Evolutionary conservation across 2,888 invertebrate species (phyloP).

Genomic region (Zaprionus bogoriensis): DNA sequence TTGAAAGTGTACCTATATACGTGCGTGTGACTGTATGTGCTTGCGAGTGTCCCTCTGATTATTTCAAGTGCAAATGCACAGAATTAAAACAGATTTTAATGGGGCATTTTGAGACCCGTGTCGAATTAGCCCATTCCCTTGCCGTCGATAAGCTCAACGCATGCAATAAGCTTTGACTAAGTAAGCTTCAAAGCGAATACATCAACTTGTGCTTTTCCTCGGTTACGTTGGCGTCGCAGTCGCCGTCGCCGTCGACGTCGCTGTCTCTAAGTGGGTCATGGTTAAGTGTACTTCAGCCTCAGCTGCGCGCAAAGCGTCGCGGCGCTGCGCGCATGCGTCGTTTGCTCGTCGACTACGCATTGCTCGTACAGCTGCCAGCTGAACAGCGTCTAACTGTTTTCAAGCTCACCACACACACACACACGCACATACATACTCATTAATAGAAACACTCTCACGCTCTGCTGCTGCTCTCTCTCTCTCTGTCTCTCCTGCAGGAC

Average conservation of each 20-base stretch:
- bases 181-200: slow-evolving; percentile 35
- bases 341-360: slow-evolving; percentile 45
- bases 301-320: slow-evolving; percentile 23
- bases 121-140: not conserved
- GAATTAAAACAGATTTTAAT: slow-evolving; percentile 2
- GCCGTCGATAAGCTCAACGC: slow-evolving; percentile 25
- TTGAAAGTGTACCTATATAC: too few species aligned
- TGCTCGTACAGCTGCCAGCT: slow-evolving; percentile 31
- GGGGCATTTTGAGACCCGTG: slow-evolving; percentile 9
- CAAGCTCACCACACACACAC: slow-evolving; percentile 11
- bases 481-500: slow-evolving; percentile 55
- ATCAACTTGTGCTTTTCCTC: slow-evolving; percentile 33
- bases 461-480: not conserved
- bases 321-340: slow-evolving; percentile 51
- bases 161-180: slow-evolving; percentile 19
- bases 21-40: too few species aligned
- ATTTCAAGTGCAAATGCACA: slow-evolving; percentile 1
- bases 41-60: slow-evolving; percentile 24
- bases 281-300: slow-evolving; percentile 69
- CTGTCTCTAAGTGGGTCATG: slow-evolving; percentile 64
- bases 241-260: slow-evolving; percentile 11
- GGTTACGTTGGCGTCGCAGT: slow-evolving; percentile 29
- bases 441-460: not conserved
- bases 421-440: slow-evolving; percentile 3
- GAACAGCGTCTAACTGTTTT: slow-evolving; percentile 21